These are phyloP conservation scores for Nibea coibor DNA, from an alignment of 2,113 vertebrate species.

Conservation along the genomic window DNA sequence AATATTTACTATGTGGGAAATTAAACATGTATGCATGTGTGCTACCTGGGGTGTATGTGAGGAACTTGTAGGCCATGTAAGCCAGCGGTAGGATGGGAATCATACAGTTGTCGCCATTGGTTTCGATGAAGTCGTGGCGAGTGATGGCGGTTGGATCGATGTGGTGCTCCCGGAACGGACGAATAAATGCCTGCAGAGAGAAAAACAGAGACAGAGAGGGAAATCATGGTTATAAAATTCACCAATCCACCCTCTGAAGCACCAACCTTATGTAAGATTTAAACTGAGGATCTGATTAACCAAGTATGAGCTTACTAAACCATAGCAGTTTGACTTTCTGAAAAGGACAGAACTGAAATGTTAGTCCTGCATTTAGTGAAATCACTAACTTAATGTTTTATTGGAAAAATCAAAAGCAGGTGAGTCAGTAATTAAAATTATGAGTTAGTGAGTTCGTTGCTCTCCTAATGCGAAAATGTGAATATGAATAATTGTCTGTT, in stretches of 20 bases:
- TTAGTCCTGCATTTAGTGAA: not conserved
- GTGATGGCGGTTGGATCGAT: conserved; percentile 87
- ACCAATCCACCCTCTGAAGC: too few species aligned
- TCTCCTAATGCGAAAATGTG: too few species aligned
- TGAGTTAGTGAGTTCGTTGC: too few species aligned
- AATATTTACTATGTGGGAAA: not conserved
- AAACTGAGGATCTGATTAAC: not conserved
- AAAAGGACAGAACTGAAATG: too few species aligned
- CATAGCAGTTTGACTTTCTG: too few species aligned
- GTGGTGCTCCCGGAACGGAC: conserved; percentile 86
- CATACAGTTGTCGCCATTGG: conserved; percentile 88
- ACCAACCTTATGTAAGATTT: too few species aligned
- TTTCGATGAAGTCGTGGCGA: conserved; percentile 86
- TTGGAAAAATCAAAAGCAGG: too few species aligned
- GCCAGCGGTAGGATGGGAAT: conserved; percentile 84
- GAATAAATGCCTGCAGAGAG: conserved; percentile 81
- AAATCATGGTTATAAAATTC: not conserved
- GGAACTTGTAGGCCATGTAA: conserved; percentile 84
- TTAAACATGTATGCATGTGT: not conserved
- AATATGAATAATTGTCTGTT: too few species aligned
- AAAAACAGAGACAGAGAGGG: conserved; percentile 17
- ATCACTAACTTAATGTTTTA: too few species aligned
- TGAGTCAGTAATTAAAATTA: too few species aligned
- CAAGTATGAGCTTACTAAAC: not conserved
- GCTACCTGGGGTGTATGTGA: conserved; percentile 81